These are phyloP conservation scores for Macropodus opercularis DNA, from an alignment of 2,797 vertebrate genomes.

Conservation along the genomic window DNA sequence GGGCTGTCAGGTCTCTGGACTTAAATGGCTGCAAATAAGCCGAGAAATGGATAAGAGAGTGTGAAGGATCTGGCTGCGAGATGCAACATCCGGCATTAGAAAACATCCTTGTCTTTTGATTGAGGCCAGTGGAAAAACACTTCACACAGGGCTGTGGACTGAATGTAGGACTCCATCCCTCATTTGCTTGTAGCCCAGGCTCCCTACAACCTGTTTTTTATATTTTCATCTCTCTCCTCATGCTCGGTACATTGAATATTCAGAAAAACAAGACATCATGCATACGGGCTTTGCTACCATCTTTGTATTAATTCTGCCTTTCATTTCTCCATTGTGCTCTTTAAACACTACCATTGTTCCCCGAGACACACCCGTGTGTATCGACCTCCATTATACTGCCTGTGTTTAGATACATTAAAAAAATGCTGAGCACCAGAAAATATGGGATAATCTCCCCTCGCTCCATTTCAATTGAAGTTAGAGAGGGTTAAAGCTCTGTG, in stretches of 20 bases:
- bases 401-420: constrained; percentile 60
- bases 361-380: constrained; percentile 33
- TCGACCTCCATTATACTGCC: constrained; percentile 24
- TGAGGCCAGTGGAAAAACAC: constrained; percentile 65
- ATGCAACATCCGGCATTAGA: constrained; percentile 72
- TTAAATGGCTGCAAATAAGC: constrained; percentile 70
- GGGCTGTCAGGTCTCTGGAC: constrained; percentile 53
- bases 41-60: constrained; percentile 66
- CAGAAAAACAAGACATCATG: constrained; percentile 23
- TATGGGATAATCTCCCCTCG: constrained; percentile 75
- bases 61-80: constrained; percentile 71
- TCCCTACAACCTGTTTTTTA: constrained; percentile 29
- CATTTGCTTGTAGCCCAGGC: constrained; percentile 38
- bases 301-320: background rate
- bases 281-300: background rate
- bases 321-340: constrained; percentile 7
- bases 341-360: constrained; percentile 29
- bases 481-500: constrained; percentile 73
- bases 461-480: constrained; percentile 74
- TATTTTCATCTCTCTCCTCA: constrained; percentile 11
- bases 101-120: constrained; percentile 73
- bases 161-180: constrained; percentile 62
- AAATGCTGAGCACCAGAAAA: constrained; percentile 67
- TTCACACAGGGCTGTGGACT: constrained; percentile 59
- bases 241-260: constrained; percentile 32